Base-by-base conservation (phyloP, 2,113 vertebrate species). In the Labrus mixtus region DNA sequence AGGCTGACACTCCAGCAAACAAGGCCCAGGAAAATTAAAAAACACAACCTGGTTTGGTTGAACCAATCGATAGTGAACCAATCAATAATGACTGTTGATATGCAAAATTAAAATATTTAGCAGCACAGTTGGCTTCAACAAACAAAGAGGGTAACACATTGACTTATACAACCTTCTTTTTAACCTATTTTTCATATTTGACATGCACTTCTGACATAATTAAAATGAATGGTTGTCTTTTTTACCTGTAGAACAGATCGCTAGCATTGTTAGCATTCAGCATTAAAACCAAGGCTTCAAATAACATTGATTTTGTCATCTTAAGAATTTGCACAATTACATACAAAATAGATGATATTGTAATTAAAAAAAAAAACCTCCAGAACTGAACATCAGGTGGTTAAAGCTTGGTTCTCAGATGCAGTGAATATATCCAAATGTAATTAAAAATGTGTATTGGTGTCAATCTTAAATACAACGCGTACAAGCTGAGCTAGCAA, bases 1-100 rank as follows among this genome's bases (percentile, higher is more conserved):
- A 82, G 86, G 82, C 78, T 84, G 61, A 83, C 48, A 43, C 45
- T 74, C 23, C 66, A 67, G 60, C 73, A 64, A 75, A 81, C 66
- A 54, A 81, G 45, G 78, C 67, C 53, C 55, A 61, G 56, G 10
- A 58, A 43, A 64, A 39, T 58, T 39, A 7, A 57, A 19, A 10
- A 58, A 73, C 17, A 58, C 7, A 17, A n/a, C 6, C 55, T 3
- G 22, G 50, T 56, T 57, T 51, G 8, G 29, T 33, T 0, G 29
- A 33, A 6, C 29, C 29, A 33, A 33, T 33, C 29, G 6, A 6
- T 33, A 33, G 29, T 33, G 29, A 6, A n/a, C n/a, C n/a, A n/a
- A n/a, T n/a, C 29, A 33, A 33, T 3, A 33, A 33, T 33, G 6
- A 4, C 4, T 33, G 29, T 33, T 33, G 4, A 33, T 33, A 33